phyloP scores from a whole-genome alignment of 2,113 vertebrate genomes.

The Callipepla californica region DNA sequence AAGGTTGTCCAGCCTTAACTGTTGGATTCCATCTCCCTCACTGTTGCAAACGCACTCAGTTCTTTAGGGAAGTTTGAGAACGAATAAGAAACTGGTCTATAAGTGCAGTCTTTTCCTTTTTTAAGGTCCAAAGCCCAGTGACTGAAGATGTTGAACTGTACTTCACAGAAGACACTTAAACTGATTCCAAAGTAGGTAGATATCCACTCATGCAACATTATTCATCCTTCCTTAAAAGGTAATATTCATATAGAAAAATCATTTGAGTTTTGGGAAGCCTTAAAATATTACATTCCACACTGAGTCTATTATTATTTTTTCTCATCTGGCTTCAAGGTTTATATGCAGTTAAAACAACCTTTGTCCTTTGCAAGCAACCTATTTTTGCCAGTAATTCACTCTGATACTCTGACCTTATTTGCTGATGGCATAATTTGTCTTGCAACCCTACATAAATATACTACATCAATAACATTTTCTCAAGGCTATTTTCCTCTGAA shows the following conservation, averaged over 20 bases:
- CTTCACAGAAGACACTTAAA: not conserved
- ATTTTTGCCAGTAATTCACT: constrained; percentile 60
- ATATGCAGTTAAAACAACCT: constrained; percentile 50
- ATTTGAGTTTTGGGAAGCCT: not conserved
- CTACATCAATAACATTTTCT: constrained; percentile 79
- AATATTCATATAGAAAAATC: not conserved
- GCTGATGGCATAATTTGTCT: constrained; percentile 81
- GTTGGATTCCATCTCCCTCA: not conserved
- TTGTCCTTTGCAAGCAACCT: constrained; percentile 51
- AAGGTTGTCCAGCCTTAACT: accelerated
- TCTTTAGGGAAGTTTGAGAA: not conserved
- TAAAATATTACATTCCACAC: not conserved
- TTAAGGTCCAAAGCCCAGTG: not conserved
- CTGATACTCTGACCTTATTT: constrained; percentile 78
- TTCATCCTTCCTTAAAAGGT: not conserved
- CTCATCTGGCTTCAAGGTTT: constrained; percentile 56
- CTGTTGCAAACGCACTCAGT: not conserved
- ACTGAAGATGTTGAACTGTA: not conserved
- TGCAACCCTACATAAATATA: constrained; percentile 78
- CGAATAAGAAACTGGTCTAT: not conserved
- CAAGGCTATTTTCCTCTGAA: constrained; percentile 77
- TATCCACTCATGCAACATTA: not conserved
- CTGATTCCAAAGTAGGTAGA: not conserved
- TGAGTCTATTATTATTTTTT: not conserved
- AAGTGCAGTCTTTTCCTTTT: not conserved